Percentiles rank a stretch among this genome's conserved stretches.
phyloP scores from a whole-genome alignment of 1,140 invertebrate species.

The Ephestia elutella region DNA sequence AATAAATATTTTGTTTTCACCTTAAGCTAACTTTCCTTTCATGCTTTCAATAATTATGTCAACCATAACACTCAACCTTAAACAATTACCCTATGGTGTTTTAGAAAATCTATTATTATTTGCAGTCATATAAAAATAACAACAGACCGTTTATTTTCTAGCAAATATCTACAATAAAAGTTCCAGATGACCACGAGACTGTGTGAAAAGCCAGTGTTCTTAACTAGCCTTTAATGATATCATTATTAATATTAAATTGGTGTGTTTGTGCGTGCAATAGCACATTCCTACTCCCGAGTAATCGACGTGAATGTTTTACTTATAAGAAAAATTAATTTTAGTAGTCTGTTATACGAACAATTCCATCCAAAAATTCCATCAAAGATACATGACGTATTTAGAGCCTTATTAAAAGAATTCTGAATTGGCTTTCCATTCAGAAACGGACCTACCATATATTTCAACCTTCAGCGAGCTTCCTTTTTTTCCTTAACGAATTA shows the following conservation, averaged over 20 bases:
- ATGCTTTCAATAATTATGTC: conserved; percentile 30
- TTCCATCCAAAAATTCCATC: conserved; percentile 67
- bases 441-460: conserved; percentile 38
- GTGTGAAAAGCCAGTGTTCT: conserved; percentile 63
- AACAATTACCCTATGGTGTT: conserved; percentile 58
- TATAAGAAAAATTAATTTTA: conserved; percentile 50
- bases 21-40: conserved; percentile 16
- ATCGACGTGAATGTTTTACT: conserved; percentile 43
- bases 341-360: conserved; percentile 52
- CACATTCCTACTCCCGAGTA: conserved; percentile 65
- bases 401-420: not conserved
- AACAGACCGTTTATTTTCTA: conserved; percentile 67
- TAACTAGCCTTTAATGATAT: conserved; percentile 55
- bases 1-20: conserved; percentile 26
- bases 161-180: conserved; percentile 70
- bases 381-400: conserved; percentile 9
- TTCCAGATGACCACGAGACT: conserved; percentile 52
- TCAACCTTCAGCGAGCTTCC: conserved; percentile 65
- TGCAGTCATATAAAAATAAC: conserved; percentile 74
- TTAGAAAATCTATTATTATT: conserved; percentile 68
- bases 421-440: conserved; percentile 5
- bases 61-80: conserved; percentile 32
- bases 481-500: conserved; percentile 25
- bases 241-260: conserved; percentile 60
- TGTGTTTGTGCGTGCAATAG: conserved; percentile 72